These are phyloP conservation scores for Ispidina lecontei DNA, from an alignment of 2,797 vertebrate genomes.

Conservation along the genomic window DNA sequence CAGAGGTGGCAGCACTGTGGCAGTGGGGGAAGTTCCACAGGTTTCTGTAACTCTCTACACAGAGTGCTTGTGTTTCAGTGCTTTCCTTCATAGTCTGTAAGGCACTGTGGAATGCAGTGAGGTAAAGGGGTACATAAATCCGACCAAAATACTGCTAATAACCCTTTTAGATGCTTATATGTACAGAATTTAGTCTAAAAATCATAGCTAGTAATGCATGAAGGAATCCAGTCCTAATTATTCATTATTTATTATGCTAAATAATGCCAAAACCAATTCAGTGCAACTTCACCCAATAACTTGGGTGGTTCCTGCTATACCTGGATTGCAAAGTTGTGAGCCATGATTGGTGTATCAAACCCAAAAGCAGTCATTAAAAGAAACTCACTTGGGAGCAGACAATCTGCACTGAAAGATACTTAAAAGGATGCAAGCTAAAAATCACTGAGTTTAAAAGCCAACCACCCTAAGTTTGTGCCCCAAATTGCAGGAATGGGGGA, in stretches of 20 bases:
- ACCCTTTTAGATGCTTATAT: not conserved
- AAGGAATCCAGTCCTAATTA: not conserved
- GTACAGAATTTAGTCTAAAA: not conserved
- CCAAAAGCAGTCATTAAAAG: not conserved
- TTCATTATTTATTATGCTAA: not conserved
- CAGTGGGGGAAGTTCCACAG: not conserved
- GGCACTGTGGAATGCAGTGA: not conserved
- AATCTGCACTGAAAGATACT: not conserved
- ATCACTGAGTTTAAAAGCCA: not conserved
- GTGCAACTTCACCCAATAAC: not conserved
- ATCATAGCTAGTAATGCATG: not conserved
- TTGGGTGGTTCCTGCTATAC: not conserved
- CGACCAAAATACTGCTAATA: not conserved
- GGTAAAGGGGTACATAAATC: not conserved
- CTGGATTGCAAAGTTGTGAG: not conserved
- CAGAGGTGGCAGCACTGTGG: not conserved
- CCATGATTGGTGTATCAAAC: not conserved
- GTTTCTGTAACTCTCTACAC: fast-evolving
- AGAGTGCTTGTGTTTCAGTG: not conserved
- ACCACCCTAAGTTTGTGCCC: not conserved
- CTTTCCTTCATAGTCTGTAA: not conserved
- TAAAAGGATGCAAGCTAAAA: not conserved
- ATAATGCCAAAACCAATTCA: not conserved
- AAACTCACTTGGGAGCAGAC: not conserved
- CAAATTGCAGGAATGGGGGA: not conserved